phyloP scores from a whole-genome alignment of 1,140 invertebrate genomes.

The Drosophila ercepeae region DNA sequence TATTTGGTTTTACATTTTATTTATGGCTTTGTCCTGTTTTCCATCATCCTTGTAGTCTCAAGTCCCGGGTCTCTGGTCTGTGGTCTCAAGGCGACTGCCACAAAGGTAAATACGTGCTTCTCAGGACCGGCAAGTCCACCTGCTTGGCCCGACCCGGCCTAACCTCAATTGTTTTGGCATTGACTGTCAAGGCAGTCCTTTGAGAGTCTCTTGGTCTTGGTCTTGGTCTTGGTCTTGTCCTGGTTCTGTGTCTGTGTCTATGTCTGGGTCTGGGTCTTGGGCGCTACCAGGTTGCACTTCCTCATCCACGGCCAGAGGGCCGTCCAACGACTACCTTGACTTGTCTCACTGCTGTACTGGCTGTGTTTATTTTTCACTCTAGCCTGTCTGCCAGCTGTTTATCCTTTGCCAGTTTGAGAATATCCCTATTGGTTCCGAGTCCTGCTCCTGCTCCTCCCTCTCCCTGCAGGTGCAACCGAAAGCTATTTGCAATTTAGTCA shows the following conservation, averaged over 20 bases:
- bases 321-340: constrained; percentile 21
- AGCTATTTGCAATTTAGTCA: constrained; percentile 63
- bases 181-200: constrained; percentile 67
- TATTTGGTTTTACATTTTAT: constrained; percentile 10
- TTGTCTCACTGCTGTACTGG: constrained; percentile 41
- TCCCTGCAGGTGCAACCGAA: constrained; percentile 3
- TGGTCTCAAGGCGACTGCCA: constrained; percentile 30
- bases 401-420: constrained; percentile 43
- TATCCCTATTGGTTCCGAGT: not conserved
- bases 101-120: constrained; percentile 48
- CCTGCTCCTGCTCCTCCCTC: not conserved
- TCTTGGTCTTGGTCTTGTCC: constrained; percentile 37
- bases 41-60: not conserved
- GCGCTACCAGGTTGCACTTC: constrained; percentile 18
- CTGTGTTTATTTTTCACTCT: constrained; percentile 62
- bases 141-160: constrained; percentile 20
- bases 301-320: not conserved
- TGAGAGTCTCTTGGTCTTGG: constrained; percentile 42
- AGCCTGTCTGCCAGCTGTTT: constrained; percentile 57
- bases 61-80: constrained; percentile 6
- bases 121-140: not conserved
- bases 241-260: constrained; percentile 46
- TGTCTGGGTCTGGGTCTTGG: constrained; percentile 36
- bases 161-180: constrained; percentile 74
- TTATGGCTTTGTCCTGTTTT: not conserved